phyloP scores from a whole-genome alignment of 2,797 vertebrate species.

The Pteropus rufus region DNA sequence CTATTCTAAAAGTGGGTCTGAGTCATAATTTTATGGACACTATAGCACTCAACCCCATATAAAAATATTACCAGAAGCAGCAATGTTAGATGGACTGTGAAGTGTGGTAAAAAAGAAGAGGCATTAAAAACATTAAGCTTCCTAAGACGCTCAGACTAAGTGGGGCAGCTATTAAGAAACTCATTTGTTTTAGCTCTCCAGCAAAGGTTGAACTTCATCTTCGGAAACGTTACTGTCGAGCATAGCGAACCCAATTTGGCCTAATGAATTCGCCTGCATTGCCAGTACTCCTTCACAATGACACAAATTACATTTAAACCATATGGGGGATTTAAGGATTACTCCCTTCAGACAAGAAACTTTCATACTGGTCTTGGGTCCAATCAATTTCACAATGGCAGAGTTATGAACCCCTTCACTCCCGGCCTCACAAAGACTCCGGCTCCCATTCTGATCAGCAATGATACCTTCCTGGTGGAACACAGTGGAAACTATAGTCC shows the following conservation, averaged over 20 bases:
- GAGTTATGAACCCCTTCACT: conserved; percentile 45
- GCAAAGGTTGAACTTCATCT: conserved; percentile 77
- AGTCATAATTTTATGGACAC: conserved; percentile 49
- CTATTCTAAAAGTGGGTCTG: conserved; percentile 16
- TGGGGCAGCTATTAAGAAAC: conserved; percentile 66
- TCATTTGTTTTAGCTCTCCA: conserved; percentile 61
- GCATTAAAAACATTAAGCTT: conserved; percentile 73
- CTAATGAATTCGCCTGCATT: conserved; percentile 60
- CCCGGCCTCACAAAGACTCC: not conserved
- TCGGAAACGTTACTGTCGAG: conserved; percentile 67
- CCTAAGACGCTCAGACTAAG: conserved; percentile 41
- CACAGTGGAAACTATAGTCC: not conserved
- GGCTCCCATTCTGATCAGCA: not conserved
- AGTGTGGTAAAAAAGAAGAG: conserved; percentile 54
- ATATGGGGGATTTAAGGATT: conserved; percentile 62
- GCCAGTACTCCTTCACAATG: conserved; percentile 71
- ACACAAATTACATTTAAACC: conserved; percentile 71
- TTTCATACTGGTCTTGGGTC: conserved; percentile 50
- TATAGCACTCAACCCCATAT: conserved; percentile 58
- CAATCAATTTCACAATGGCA: conserved; percentile 60
- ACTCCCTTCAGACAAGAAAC: conserved; percentile 68
- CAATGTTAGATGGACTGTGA: conserved; percentile 65
- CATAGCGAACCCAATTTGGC: conserved; percentile 69
- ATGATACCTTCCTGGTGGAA: not conserved
- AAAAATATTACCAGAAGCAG: conserved; percentile 72